Evolutionary conservation across 2,797 vertebrate species (phyloP).

Genomic region (Darevskia mixta): DNA sequence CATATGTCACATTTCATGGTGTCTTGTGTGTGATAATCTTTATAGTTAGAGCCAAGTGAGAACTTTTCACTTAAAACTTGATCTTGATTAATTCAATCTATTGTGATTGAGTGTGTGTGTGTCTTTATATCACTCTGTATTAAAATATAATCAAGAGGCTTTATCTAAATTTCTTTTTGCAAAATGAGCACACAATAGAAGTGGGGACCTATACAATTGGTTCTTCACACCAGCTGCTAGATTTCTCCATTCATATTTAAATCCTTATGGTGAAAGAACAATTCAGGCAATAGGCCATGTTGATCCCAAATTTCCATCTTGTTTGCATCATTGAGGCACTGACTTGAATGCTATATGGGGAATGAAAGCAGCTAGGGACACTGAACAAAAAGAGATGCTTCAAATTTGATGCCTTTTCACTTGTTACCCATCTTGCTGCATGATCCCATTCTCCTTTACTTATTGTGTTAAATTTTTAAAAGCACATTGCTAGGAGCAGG

Average conservation of each 20-base stretch:
- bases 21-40: neutral
- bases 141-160: conserved; percentile 67
- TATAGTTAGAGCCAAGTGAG: conserved; percentile 55
- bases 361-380: neutral
- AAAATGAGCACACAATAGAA: conserved; percentile 44
- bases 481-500: neutral
- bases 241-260: conserved; percentile 69
- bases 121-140: conserved; percentile 40
- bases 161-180: conserved; percentile 60
- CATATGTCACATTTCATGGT: neutral
- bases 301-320: neutral
- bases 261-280: conserved; percentile 56
- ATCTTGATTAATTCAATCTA: conserved; percentile 57
- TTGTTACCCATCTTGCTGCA: neutral
- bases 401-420: neutral
- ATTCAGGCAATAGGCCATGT: conserved; percentile 19
- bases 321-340: conserved; percentile 21
- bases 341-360: neutral
- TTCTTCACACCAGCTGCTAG: conserved; percentile 69
- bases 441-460: neutral
- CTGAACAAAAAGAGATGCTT: neutral
- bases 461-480: neutral
- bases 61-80: conserved; percentile 47
- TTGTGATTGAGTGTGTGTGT: conserved; percentile 44
- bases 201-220: conserved; percentile 43